These are phyloP conservation scores for Microcebus jonahi DNA, from an alignment of 2,113 vertebrate genomes.

Conservation along the genomic window DNA sequence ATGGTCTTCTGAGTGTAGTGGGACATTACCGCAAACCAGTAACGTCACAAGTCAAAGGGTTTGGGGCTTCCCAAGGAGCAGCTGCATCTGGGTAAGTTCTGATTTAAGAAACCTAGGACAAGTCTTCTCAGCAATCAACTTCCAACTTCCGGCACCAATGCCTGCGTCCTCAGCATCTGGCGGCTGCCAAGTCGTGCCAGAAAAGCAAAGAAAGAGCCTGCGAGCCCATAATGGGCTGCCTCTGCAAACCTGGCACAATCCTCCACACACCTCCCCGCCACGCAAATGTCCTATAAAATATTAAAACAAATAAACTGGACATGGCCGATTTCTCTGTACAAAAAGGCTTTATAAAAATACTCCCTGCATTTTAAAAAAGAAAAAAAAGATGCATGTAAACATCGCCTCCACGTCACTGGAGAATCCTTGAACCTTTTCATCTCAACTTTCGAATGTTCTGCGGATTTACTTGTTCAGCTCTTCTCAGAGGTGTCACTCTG, in stretches of 20 bases:
- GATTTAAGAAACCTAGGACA: rapidly evolving
- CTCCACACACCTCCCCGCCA: not conserved
- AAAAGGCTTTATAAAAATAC: conserved; percentile 84
- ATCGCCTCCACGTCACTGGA: conserved; percentile 59
- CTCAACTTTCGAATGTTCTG: not conserved
- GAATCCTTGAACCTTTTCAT: not conserved
- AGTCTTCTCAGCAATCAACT: not conserved
- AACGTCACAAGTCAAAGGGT: not conserved
- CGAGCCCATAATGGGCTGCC: not conserved
- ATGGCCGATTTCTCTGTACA: conserved; percentile 78
- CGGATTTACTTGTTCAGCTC: not conserved
- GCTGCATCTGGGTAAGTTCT: not conserved
- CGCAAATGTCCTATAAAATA: conserved; percentile 62
- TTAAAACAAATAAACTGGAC: conserved; percentile 64
- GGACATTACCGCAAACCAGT: conserved; percentile 21
- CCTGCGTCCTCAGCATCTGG: not conserved
- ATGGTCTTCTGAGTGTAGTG: not conserved
- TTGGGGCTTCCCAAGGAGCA: not conserved
- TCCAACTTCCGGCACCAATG: not conserved
- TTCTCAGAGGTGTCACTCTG: conserved; percentile 77
- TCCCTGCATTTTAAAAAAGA: conserved; percentile 70
- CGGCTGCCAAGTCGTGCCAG: not conserved
- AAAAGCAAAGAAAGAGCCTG: not conserved
- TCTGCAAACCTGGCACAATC: not conserved
- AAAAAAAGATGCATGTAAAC: conserved; percentile 73